Percentiles rank a stretch among this genome's conserved stretches.
Evolutionary conservation across 1,140 invertebrate genomes (phyloP).

Genomic region (Aphaenogaster floridana): DNA sequence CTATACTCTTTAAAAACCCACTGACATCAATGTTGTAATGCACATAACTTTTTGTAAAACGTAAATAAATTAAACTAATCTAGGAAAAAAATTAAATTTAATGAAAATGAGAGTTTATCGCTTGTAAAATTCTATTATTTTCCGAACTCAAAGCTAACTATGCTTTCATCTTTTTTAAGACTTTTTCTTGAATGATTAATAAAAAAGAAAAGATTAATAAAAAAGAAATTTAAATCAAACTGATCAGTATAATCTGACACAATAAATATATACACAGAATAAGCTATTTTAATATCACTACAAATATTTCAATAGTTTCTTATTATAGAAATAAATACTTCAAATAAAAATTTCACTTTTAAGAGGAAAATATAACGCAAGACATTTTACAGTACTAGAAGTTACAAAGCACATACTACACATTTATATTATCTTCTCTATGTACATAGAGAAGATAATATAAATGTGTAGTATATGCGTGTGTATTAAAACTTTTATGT

Average conservation of each 20-base stretch:
- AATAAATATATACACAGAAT: not conserved
- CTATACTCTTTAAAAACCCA: too few species aligned
- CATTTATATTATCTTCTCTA: too few species aligned
- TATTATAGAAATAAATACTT: not conserved
- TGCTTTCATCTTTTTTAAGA: not conserved
- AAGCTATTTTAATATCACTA: not conserved
- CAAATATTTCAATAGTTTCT: not conserved
- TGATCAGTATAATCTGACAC: too few species aligned
- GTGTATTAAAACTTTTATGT: not conserved
- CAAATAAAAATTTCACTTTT: conserved; percentile 3
- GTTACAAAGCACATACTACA: not conserved
- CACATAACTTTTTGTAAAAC: not conserved
- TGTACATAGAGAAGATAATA: too few species aligned
- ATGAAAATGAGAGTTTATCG: not conserved
- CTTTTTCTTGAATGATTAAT: not conserved
- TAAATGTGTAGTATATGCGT: too few species aligned
- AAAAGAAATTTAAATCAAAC: not conserved
- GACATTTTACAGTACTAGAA: not conserved
- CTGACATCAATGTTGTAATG: too few species aligned
- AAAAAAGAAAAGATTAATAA: not conserved
- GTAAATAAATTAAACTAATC: not conserved
- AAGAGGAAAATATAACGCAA: not conserved
- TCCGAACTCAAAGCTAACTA: not conserved
- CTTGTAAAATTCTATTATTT: not conserved
- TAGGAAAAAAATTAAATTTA: not conserved